These are phyloP conservation scores for Zosterops japonicus DNA, from an alignment of 2,113 vertebrate genomes.

Conservation along the genomic window DNA sequence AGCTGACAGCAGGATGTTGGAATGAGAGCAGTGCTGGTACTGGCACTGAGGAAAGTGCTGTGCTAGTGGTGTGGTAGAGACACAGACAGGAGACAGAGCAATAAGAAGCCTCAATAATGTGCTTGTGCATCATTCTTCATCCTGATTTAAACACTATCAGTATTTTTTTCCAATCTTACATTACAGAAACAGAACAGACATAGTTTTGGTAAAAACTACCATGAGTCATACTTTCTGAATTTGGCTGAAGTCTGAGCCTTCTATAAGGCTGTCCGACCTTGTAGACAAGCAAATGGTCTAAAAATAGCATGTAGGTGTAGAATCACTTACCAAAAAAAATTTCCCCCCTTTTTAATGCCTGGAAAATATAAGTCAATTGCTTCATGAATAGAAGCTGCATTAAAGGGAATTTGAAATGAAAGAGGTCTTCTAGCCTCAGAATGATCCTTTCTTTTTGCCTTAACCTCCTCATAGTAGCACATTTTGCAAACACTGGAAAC, in stretches of 20 bases:
- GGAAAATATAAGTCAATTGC: not conserved
- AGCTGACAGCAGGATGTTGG: not conserved
- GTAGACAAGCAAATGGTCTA: not conserved
- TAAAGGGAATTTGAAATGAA: constrained; percentile 40
- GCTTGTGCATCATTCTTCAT: not conserved
- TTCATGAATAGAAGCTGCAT: not conserved
- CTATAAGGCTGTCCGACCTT: not conserved
- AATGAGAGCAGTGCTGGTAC: not conserved
- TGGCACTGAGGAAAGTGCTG: not conserved
- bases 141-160: not conserved
- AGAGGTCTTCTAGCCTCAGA: not conserved
- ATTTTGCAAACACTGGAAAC: constrained; percentile 29
- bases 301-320: not conserved
- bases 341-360: not conserved
- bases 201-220: not conserved
- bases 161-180: not conserved
- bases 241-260: not conserved
- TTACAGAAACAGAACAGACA: not conserved
- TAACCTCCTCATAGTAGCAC: not conserved
- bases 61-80: not conserved
- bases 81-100: fast-evolving
- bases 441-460: not conserved
- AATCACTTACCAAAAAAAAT: not conserved
- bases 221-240: not conserved
- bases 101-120: not conserved